Conservation (phyloP, 2,113 vertebrate genomes). For the Pygoscelis adeliae region DNA sequence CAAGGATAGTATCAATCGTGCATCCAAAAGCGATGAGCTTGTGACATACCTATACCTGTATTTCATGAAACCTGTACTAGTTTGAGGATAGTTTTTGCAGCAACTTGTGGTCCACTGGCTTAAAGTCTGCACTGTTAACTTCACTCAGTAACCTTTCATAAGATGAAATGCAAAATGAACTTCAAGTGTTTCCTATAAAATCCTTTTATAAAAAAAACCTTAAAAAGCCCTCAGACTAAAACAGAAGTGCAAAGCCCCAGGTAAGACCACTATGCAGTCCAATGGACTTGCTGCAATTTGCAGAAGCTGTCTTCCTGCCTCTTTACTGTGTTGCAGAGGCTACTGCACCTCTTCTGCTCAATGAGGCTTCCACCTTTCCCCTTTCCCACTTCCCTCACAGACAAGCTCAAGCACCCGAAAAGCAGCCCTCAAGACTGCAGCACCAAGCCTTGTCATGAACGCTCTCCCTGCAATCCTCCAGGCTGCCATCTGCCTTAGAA, state of each 20-base stretch:
- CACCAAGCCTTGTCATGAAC: neutral
- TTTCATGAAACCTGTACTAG: neutral
- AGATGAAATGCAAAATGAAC: neutral
- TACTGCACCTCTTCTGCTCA: neutral
- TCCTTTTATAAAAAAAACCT: neutral
- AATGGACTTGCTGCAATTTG: neutral
- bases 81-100: neutral
- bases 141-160: neutral
- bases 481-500: neutral
- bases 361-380: neutral
- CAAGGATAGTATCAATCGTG: neutral
- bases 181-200: neutral
- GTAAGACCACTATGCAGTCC: neutral
- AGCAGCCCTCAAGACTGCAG: neutral
- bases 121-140: neutral
- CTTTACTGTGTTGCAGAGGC: neutral
- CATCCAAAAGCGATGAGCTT: neutral
- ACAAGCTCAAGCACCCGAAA: neutral
- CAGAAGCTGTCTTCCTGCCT: neutral
- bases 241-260: neutral
- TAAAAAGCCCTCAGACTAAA: neutral
- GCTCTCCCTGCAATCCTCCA: neutral
- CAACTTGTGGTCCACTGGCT: neutral
- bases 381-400: neutral
- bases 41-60: neutral